Evolutionary conservation across 2,797 vertebrate species (phyloP).

Genomic region (Periparus ater): DNA sequence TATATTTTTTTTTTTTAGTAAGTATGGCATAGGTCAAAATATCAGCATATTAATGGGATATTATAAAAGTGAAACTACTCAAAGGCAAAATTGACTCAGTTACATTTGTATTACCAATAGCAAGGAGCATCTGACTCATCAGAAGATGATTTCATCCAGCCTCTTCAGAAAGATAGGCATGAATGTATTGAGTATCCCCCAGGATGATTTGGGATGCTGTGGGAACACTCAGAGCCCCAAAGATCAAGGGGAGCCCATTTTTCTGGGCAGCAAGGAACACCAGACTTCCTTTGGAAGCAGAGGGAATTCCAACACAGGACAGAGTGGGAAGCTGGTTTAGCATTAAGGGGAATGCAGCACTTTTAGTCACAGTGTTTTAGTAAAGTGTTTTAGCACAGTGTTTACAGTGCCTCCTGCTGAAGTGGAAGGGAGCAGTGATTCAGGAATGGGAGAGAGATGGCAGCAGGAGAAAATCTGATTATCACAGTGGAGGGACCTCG

Average conservation of each 20-base stretch:
- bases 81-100: neutral
- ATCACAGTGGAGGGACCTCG: neutral
- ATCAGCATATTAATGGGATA: neutral
- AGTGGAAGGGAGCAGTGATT: neutral
- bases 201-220: neutral
- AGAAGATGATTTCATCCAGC: neutral
- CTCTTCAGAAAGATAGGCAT: neutral
- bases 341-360: neutral
- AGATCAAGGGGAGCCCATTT: neutral
- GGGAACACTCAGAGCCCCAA: neutral
- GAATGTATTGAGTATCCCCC: neutral
- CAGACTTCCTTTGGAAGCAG: neutral
- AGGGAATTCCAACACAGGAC: accelerated
- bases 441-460: neutral
- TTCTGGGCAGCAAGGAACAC: neutral
- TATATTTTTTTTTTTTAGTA: neutral
- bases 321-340: neutral
- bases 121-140: neutral
- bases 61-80: neutral
- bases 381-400: neutral
- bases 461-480: neutral
- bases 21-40: neutral
- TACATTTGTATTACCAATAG: neutral
- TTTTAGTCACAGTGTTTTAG: neutral
- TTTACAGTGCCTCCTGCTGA: neutral